phyloP scores from a whole-genome alignment of 1,140 invertebrate species.

The Berghia stephanieae region DNA sequence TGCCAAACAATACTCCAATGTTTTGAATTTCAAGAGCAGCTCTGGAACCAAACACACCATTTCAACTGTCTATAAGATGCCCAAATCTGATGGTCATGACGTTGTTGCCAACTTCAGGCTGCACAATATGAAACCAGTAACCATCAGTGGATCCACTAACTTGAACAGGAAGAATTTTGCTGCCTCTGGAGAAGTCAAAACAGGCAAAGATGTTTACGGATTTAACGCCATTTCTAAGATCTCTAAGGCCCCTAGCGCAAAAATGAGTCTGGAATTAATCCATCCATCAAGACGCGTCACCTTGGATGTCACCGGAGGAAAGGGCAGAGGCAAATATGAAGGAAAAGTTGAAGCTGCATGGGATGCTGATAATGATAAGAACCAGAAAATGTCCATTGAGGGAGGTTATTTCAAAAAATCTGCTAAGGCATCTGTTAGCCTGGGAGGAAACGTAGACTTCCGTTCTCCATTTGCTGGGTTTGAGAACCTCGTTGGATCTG shows the following conservation, averaged over 20 bases:
- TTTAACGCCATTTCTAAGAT: conserved; percentile 24
- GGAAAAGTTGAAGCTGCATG: conserved; percentile 43
- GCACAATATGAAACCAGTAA: conserved; percentile 13
- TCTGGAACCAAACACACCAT: conserved; percentile 15
- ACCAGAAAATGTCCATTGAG: conserved; percentile 34
- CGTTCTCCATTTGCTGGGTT: conserved; percentile 50
- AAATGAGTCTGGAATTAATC: conserved; percentile 28
- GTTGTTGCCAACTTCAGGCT: conserved; percentile 5
- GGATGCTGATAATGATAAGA: conserved; percentile 46
- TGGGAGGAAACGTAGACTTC: conserved; percentile 39
- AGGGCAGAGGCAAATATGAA: conserved; percentile 32
- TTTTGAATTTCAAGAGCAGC: background rate
- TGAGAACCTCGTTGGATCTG: conserved; percentile 23
- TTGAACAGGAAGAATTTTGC: conserved; percentile 35
- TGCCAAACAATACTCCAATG: background rate
- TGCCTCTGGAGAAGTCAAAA: conserved; percentile 22
- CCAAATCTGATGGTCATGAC: background rate
- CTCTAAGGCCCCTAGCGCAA: conserved; percentile 16
- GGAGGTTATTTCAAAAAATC: background rate
- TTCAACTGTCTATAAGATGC: conserved; percentile 3
- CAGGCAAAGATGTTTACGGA: conserved; percentile 25
- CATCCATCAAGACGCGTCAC: conserved; percentile 39
- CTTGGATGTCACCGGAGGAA: conserved; percentile 32
- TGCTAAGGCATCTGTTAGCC: background rate
- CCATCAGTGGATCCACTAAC: conserved; percentile 36